phyloP scores from a whole-genome alignment of 1,140 invertebrate species.

The Vollenhovia emeryi region DNA sequence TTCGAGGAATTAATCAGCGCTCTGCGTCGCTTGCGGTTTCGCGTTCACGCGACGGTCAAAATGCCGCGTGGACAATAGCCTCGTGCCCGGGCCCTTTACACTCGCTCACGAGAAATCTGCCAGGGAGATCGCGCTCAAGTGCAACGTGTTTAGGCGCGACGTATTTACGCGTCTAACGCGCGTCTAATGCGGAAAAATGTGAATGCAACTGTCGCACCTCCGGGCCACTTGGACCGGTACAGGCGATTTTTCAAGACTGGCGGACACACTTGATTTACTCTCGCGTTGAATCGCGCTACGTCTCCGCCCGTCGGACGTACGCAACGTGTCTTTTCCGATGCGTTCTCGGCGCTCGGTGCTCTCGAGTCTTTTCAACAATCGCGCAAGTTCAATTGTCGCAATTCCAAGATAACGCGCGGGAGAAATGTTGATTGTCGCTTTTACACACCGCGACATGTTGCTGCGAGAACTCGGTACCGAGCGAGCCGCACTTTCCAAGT shows the following conservation, averaged over 20 bases:
- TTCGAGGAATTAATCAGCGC: slow-evolving; percentile 54
- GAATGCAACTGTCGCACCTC: neutral
- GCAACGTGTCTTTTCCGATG: neutral
- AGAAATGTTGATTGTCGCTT: neutral
- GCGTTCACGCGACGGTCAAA: slow-evolving; percentile 24
- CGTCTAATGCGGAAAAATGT: neutral
- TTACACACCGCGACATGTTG: neutral
- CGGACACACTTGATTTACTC: neutral
- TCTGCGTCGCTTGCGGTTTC: slow-evolving; percentile 40
- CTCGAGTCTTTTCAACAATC: neutral
- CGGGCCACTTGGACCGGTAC: neutral
- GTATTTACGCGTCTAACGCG: neutral
- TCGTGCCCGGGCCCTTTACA: slow-evolving; percentile 1
- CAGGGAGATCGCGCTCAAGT: neutral
- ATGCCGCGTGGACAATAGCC: neutral
- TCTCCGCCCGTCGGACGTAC: slow-evolving; percentile 1
- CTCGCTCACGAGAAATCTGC: slow-evolving; percentile 12
- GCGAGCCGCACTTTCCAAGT: neutral
- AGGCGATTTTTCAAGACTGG: neutral
- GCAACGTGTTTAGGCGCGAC: neutral
- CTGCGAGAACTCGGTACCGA: neutral
- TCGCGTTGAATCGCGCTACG: neutral
- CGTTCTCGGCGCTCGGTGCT: neutral
- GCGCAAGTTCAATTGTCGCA: neutral
- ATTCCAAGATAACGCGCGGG: neutral